Base-by-base conservation (phyloP, 2,888 invertebrate genomes). In the Dynastes grantii region DNA sequence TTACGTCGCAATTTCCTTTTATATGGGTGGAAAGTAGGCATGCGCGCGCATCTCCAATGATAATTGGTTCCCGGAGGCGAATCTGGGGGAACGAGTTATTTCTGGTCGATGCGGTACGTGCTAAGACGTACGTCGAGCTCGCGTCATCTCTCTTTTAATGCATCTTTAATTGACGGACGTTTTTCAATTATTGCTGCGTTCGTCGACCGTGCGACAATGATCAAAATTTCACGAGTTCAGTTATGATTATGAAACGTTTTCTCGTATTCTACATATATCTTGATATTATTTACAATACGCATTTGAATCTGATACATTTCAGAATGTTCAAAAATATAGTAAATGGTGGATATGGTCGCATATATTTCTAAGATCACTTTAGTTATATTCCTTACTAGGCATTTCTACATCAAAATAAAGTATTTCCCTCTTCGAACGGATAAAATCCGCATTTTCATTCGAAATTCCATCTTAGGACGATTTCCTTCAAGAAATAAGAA, bases 1-100 rank as follows among this genome's bases (percentile, higher is more conserved):
- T 45, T 65, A 49, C 67, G 67, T 40, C 61, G 76, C 53, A 64
- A 63, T 68, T 55, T 27, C 16, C 40, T 63, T 75, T 70, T 78
- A 68, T 77, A 79, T 22, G 40, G 67, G 16, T 3, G n/a, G 13
- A 51, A 49, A 67, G 63, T 70, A 37, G 68, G 70, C 79, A 63
- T 79, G 80, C 80, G 80, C 70, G n/a, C 13, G 13, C 11, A 11
- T 16, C 40, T 49, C 79, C 80, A 80, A 78, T 78, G 68, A 61
- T 45, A 58, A 67, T 49, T 53, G 32, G 75, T 64, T 71, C 67
- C 67, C 27, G 27, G 53, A 67, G 71, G 73, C 65, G 49, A 65
- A 49, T 65, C 80, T 78, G 78, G 78, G 76, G 76, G 80, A 78
- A 80, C 78, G 78, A 71, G 78, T 80, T 80, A 78, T 78, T 76